A percentile compares a stretch with the other conserved stretches of the same genome.
These are phyloP conservation scores for Danio kyathit DNA, from an alignment of 2,797 vertebrate genomes.

Conservation along the genomic window DNA sequence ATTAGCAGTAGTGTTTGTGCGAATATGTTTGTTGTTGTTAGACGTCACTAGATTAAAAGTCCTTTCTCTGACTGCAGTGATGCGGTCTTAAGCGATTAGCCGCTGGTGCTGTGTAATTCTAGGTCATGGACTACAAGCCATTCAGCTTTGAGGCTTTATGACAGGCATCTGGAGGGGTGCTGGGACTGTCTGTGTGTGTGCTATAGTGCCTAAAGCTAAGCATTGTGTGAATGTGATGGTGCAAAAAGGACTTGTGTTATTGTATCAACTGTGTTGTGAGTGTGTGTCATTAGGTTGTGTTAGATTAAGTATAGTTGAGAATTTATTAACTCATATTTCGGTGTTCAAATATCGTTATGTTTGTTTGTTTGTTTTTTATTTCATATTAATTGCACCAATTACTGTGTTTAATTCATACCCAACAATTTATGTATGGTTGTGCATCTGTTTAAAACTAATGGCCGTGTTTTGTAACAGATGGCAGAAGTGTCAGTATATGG, in stretches of 20 bases:
- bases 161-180: background rate
- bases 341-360: background rate
- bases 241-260: background rate
- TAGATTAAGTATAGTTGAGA: background rate
- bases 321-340: background rate
- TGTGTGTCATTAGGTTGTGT: background rate
- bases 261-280: background rate
- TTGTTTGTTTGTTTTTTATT: background rate
- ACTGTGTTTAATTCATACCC: background rate
- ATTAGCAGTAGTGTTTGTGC: background rate
- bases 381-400: background rate
- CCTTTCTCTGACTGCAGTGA: conserved; percentile 31
- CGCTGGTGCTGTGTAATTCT: conserved; percentile 27
- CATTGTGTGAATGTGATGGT: background rate
- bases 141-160: conserved; percentile 10
- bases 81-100: conserved; percentile 40
- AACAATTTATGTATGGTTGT: background rate
- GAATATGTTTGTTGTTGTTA: background rate
- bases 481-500: background rate
- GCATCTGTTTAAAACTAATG: background rate
- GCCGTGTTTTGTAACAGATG: conserved; percentile 1
- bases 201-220: background rate
- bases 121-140: conserved; percentile 36
- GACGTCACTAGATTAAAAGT: conserved; percentile 13
- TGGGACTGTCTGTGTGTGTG: background rate